phyloP scores from a whole-genome alignment of 2,888 invertebrate genomes.

The Troides helena region DNA sequence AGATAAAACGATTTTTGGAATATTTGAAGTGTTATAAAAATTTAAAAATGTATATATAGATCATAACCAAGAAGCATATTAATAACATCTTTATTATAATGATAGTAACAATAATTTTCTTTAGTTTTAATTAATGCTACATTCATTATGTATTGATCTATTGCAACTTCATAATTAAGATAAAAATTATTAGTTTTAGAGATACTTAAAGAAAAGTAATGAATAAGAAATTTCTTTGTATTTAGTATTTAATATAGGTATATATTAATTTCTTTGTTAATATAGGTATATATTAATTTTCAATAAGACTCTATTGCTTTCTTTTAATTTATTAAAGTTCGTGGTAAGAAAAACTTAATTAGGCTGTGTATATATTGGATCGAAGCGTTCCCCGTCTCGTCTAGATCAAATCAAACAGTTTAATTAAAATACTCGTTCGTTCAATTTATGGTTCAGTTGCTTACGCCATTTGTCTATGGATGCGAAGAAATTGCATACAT shows the following conservation, averaged over 20 bases:
- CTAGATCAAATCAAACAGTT: constrained; percentile 21
- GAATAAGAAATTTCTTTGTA: neutral
- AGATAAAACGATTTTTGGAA: no score
- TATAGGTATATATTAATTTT: neutral
- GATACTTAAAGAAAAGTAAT: neutral
- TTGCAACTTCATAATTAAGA: no score
- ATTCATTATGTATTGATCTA: no score
- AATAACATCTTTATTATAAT: no score
- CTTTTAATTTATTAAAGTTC: constrained; percentile 1
- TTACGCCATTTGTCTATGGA: constrained; percentile 3
- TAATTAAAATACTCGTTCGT: constrained; percentile 22
- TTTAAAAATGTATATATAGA: no score
- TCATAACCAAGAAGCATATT: no score
- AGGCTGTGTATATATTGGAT: constrained; percentile 20
- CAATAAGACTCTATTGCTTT: neutral
- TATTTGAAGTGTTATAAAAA: no score
- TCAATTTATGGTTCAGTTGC: constrained; percentile 21
- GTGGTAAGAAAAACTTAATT: constrained; percentile 19
- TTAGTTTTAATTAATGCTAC: no score
- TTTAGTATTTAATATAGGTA: no score
- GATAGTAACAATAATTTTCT: no score
- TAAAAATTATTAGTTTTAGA: neutral
- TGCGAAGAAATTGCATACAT: neutral
- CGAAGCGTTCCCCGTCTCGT: constrained; percentile 14
- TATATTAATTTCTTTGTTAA: neutral